Evolutionary conservation across 1,140 invertebrate genomes (phyloP).

Genomic region (Stratiolaelaps scimitus): DNA sequence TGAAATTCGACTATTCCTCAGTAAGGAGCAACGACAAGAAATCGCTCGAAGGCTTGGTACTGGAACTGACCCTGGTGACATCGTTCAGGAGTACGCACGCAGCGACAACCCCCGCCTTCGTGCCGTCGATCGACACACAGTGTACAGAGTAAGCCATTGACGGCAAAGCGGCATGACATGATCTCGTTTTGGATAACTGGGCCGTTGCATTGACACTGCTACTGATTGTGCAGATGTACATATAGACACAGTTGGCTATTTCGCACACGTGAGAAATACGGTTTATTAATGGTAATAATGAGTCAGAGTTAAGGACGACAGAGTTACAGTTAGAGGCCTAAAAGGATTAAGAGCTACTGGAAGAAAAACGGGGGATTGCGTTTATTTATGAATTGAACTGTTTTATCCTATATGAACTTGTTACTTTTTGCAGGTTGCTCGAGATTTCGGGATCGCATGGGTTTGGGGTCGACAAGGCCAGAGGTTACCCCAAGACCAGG

Average conservation of each 20-base stretch:
- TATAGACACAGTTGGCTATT: too few species aligned
- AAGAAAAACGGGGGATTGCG: too few species aligned
- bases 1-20: conserved; percentile 1
- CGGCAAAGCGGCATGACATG: background rate
- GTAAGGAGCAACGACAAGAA: conserved; percentile 15
- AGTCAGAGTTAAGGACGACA: too few species aligned
- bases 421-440: background rate
- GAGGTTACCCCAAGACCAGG: too few species aligned
- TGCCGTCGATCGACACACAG: background rate
- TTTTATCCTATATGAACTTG: too few species aligned
- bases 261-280: too few species aligned
- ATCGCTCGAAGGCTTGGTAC: background rate
- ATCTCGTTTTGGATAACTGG: background rate
- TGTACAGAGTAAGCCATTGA: conserved; percentile 1
- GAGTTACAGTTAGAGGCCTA: too few species aligned
- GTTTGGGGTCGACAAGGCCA: background rate
- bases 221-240: background rate
- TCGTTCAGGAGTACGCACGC: background rate
- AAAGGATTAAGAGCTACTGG: too few species aligned
- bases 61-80: background rate
- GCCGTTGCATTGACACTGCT: background rate
- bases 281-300: too few species aligned
- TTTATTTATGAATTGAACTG: too few species aligned
- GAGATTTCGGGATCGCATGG: conserved; percentile 2
- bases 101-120: background rate